phyloP scores from a whole-genome alignment of 2,888 invertebrate species.

The Polydrusus pterygomalis region DNA sequence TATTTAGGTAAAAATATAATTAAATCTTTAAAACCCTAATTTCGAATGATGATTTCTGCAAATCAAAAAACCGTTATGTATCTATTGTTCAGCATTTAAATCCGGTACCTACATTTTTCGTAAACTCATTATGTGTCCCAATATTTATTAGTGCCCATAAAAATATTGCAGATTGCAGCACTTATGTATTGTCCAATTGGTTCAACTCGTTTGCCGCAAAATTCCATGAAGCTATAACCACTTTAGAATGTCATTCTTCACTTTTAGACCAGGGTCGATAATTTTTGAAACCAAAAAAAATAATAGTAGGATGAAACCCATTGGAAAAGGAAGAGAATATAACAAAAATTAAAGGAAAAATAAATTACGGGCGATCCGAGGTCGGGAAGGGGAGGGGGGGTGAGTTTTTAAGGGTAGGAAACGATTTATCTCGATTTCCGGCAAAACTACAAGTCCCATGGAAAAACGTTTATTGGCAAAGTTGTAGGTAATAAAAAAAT shows the following conservation, averaged over 20 bases:
- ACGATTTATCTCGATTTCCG: too few species aligned
- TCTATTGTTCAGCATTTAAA: slow-evolving; percentile 3
- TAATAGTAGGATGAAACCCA: too few species aligned
- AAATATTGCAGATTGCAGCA: neutral
- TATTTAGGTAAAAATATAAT: neutral
- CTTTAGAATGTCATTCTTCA: neutral
- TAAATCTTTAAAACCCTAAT: neutral
- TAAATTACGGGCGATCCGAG: too few species aligned
- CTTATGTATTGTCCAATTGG: neutral
- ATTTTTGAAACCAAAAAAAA: too few species aligned
- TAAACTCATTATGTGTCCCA: neutral
- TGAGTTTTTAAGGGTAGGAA: too few species aligned
- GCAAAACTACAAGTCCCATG: too few species aligned
- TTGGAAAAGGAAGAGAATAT: too few species aligned
- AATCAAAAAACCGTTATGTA: neutral
- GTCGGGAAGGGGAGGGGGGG: too few species aligned
- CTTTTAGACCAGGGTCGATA: too few species aligned
- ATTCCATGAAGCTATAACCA: slow-evolving; percentile 6
- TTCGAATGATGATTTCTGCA: neutral
- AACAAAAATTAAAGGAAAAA: too few species aligned
- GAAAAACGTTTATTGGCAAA: too few species aligned
- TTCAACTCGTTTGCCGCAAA: slow-evolving; percentile 12
- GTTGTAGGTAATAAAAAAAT: too few species aligned
- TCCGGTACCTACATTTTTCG: neutral
- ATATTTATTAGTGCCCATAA: slow-evolving; percentile 19